A percentile compares a stretch with the other conserved stretches of the same genome.
These are phyloP conservation scores for Chlorops oryzae DNA, from an alignment of 1,140 invertebrate genomes.

Conservation along the genomic window DNA sequence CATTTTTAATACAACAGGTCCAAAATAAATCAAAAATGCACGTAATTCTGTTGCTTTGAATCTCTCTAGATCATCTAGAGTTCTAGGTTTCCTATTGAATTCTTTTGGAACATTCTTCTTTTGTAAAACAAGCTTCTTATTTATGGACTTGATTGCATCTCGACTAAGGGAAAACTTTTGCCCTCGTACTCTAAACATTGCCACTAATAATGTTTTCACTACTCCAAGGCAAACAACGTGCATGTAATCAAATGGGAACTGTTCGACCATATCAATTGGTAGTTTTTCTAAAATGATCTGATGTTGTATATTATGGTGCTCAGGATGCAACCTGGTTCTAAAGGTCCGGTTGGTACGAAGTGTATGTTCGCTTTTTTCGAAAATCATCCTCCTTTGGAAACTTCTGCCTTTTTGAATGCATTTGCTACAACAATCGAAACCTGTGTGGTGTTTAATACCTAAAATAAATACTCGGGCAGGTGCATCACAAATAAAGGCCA, in stretches of 20 bases:
- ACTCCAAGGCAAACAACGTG: constrained; percentile 8
- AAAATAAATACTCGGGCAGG: constrained; percentile 3
- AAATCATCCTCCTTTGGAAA: constrained; percentile 1
- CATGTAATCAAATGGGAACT: constrained; percentile 10
- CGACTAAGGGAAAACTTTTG: background rate
- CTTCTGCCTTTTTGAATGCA: constrained; percentile 7
- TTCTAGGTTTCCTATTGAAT: constrained; percentile 29
- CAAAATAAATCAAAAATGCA: constrained; percentile 23
- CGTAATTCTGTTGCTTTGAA: constrained; percentile 44
- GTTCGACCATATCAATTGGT: constrained; percentile 6
- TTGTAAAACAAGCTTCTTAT: background rate
- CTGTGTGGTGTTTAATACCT: constrained; percentile 7
- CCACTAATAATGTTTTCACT: constrained; percentile 1
- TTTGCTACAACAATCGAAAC: constrained; percentile 5
- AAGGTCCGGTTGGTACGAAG: constrained; percentile 6
- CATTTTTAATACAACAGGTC: constrained; percentile 28
- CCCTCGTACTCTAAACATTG: background rate
- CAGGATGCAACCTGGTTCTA: background rate
- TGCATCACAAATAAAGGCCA: constrained; percentile 9
- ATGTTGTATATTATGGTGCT: constrained; percentile 4
- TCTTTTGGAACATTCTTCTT: constrained; percentile 25
- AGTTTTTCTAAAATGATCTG: constrained; percentile 6
- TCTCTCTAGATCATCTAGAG: constrained; percentile 19
- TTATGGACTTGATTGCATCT: background rate
- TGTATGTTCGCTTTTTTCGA: background rate